Conservation (phyloP, 30 jellyfish, hydroid and myxozoan genomes). For the Morbakka virulenta region DNA sequence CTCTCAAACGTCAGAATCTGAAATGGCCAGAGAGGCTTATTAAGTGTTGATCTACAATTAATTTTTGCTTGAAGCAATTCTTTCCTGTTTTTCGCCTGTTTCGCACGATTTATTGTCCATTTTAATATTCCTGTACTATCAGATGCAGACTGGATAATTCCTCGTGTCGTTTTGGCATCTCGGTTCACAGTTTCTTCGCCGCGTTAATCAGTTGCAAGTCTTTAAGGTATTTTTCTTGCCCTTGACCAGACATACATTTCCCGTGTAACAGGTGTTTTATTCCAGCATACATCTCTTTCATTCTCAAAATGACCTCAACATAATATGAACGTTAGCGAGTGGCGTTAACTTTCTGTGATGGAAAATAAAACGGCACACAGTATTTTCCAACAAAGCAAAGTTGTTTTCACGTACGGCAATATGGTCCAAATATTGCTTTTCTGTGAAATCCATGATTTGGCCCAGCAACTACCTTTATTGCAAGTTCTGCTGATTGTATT, state of each 20-base stretch:
- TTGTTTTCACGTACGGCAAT: background rate
- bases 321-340: conserved; percentile 18
- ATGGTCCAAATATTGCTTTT: background rate
- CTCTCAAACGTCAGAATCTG: no score
- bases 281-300: conserved; percentile 15
- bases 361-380: conserved; percentile 7
- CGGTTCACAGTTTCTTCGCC: conserved; percentile 5
- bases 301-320: background rate
- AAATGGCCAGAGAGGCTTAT: no score
- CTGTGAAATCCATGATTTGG: background rate
- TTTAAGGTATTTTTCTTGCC: background rate
- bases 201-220: conserved; percentile 9
- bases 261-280: background rate
- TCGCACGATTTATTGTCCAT: conserved; percentile 31
- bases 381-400: background rate
- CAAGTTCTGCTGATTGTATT: no score
- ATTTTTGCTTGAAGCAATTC: no score
- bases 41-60: no score
- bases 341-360: background rate
- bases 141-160: conserved; percentile 6
- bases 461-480: no score
- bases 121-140: conserved; percentile 14
- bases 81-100: conserved; percentile 27
- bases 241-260: conserved; percentile 1
- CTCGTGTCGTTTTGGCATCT: conserved; percentile 22